These are phyloP conservation scores for Girardinus metallicus DNA, from an alignment of 2,797 vertebrate species.

Conservation along the genomic window DNA sequence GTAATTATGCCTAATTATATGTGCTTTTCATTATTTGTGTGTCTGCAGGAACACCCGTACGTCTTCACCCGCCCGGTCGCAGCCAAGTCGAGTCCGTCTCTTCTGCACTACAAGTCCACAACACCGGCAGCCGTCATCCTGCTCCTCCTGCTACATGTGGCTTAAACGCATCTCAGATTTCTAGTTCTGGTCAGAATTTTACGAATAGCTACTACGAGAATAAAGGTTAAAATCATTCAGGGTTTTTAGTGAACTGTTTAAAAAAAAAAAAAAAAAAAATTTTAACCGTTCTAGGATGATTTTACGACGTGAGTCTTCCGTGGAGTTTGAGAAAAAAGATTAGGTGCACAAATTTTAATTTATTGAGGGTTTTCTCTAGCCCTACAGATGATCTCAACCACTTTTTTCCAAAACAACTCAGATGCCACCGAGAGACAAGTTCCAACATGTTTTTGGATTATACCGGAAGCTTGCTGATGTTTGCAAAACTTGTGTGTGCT, in stretches of 20 bases:
- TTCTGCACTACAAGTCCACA: conserved; percentile 14
- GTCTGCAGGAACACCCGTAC: conserved; percentile 77
- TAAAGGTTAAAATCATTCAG: not conserved
- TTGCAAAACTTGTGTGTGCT: not conserved
- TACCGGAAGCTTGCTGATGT: not conserved
- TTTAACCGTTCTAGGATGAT: not conserved
- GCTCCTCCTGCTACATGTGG: conserved; percentile 46
- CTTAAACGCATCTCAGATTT: conserved; percentile 20
- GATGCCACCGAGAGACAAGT: too few relatives aligned
- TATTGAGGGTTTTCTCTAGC: too few relatives aligned
- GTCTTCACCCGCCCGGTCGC: conserved; percentile 77
- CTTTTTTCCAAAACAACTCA: too few relatives aligned
- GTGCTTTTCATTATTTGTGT: not conserved
- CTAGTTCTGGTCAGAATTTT: not conserved
- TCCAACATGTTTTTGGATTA: not conserved
- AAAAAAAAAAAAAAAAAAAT: too few relatives aligned
- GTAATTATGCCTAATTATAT: not conserved
- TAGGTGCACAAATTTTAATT: too few relatives aligned
- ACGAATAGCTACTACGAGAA: not conserved
- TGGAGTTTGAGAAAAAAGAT: not conserved
- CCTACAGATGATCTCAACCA: too few relatives aligned
- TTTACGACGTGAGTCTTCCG: not conserved
- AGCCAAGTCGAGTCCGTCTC: conserved; percentile 38
- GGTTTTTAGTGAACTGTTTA: not conserved
- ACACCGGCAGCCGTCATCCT: conserved; percentile 28